Percentiles rank a stretch among this genome's conserved stretches.
Conservation (phyloP, 2,888 invertebrate genomes). For the Marronus borbonicus region DNA sequence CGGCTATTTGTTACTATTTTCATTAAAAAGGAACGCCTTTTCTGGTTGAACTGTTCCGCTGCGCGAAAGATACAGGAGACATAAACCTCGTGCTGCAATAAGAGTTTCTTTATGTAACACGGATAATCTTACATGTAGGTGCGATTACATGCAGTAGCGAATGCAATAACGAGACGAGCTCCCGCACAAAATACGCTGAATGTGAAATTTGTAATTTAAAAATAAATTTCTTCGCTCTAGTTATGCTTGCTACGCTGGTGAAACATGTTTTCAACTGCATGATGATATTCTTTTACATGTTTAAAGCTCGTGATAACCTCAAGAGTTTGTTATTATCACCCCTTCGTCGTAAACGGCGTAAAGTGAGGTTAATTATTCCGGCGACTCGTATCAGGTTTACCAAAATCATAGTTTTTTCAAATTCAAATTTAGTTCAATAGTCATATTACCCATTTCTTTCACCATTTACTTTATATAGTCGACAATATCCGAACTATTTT, state of each 20-base stretch:
- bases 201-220: neutral
- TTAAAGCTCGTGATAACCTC: too few species aligned
- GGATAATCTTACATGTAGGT: neutral
- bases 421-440: neutral
- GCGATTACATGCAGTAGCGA: neutral
- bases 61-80: neutral
- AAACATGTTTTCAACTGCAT: too few species aligned
- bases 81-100: neutral
- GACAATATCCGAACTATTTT: neutral
- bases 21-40: slow-evolving; percentile 29
- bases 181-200: neutral
- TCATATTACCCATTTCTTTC: too few species aligned
- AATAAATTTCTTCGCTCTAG: neutral
- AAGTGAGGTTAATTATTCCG: too few species aligned
- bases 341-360: too few species aligned
- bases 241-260: neutral
- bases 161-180: too few species aligned
- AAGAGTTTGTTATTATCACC: too few species aligned
- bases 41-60: slow-evolving; percentile 1
- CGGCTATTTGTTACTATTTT: slow-evolving; percentile 45
- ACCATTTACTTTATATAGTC: neutral
- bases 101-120: neutral
- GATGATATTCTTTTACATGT: too few species aligned
- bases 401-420: too few species aligned
- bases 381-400: too few species aligned